A percentile compares a stretch with the other conserved stretches of the same genome.
Conservation (phyloP, 2,797 vertebrate genomes). For the Picus viridis region DNA sequence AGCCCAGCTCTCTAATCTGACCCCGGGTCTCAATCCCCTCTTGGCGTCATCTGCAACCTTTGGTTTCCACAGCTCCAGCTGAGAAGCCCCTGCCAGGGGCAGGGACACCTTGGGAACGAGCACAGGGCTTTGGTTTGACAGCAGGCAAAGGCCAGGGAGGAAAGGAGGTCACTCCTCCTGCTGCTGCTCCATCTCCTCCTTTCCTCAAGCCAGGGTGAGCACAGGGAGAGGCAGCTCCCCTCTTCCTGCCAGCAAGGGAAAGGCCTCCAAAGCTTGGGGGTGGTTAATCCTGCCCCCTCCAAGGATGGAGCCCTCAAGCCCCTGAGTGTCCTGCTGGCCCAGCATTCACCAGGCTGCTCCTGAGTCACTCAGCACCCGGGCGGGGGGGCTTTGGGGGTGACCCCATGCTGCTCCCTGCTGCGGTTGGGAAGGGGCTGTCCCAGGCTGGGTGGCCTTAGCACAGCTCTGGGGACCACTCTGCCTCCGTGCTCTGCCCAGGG, state of each 20-base stretch:
- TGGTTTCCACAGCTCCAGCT: background rate
- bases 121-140: background rate
- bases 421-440: background rate
- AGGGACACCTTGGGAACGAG: background rate
- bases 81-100: background rate
- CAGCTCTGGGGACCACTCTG: background rate
- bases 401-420: background rate
- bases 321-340: background rate
- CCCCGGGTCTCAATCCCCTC: background rate
- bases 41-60: background rate
- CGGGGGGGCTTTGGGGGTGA: too few relatives aligned
- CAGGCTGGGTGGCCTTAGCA: accelerated
- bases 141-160: background rate
- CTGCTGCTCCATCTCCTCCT: background rate
- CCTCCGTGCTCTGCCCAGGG: accelerated
- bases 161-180: background rate
- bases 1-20: background rate
- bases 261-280: background rate
- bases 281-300: background rate
- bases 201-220: background rate
- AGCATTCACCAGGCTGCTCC: background rate
- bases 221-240: background rate
- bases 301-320: background rate
- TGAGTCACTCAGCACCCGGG: background rate
- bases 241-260: background rate